A percentile compares a stretch with the other conserved stretches of the same genome.
Evolutionary conservation across 2,113 vertebrate species (phyloP).

Genomic region (Psammodynastes pulverulentus): DNA sequence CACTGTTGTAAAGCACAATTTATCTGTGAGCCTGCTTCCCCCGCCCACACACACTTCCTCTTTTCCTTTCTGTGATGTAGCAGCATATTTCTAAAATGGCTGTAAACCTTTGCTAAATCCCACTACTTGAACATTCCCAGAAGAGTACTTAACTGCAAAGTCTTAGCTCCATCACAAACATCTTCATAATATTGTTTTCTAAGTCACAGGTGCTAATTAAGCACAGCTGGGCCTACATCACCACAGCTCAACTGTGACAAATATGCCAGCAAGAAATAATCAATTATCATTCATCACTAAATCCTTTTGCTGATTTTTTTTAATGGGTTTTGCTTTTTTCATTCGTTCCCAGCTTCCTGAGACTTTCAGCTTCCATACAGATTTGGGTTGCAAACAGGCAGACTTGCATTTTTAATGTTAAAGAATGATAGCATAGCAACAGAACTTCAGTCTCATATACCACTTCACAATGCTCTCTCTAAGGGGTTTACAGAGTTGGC

Average conservation of each 20-base stretch:
- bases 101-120: constrained; percentile 17
- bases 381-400: not conserved
- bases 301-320: constrained; percentile 49
- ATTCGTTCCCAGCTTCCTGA: constrained; percentile 14
- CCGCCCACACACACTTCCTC: not conserved
- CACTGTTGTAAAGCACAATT: not conserved
- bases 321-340: constrained; percentile 24
- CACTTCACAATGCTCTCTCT: too few relatives aligned
- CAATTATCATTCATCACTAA: constrained; percentile 57
- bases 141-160: constrained; percentile 28
- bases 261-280: constrained; percentile 59
- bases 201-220: constrained; percentile 55
- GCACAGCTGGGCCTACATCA: constrained; percentile 43
- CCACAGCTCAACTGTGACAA: constrained; percentile 44
- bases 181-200: constrained; percentile 58
- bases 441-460: too few relatives aligned
- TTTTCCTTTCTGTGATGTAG: constrained; percentile 18
- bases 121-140: constrained; percentile 17
- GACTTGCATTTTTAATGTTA: not conserved
- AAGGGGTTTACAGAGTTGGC: too few relatives aligned
- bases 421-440: not conserved
- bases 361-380: not conserved
- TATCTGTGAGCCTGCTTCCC: not conserved
- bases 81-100: constrained; percentile 22
- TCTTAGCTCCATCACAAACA: constrained; percentile 28